Conservation (phyloP, 2,113 vertebrate genomes). For the Aplodontia rufa region DNA sequence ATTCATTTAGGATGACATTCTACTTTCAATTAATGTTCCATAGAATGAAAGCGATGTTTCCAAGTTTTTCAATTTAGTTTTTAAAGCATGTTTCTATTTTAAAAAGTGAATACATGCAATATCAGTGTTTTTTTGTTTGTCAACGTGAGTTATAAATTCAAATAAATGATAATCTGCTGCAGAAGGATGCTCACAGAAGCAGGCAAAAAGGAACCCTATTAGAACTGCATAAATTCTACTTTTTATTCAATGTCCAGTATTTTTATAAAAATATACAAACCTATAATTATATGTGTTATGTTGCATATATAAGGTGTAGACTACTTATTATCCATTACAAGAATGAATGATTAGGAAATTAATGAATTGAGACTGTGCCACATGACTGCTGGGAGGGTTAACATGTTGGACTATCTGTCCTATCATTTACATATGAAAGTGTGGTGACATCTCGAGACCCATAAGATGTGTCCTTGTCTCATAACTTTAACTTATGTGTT, state of each 20-base stretch:
- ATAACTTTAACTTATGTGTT: neutral
- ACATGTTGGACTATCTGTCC: neutral
- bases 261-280: constrained; percentile 29
- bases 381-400: neutral
- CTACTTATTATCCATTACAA: neutral
- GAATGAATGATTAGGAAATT: constrained; percentile 18
- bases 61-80: constrained; percentile 71
- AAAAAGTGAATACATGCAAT: constrained; percentile 35
- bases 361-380: neutral
- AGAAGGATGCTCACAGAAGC: constrained; percentile 48
- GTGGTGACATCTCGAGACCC: neutral
- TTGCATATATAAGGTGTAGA: neutral
- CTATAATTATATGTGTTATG: neutral
- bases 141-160: constrained; percentile 77
- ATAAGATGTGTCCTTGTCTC: neutral
- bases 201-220: constrained; percentile 46
- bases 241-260: neutral
- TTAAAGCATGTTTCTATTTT: constrained; percentile 58
- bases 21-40: constrained; percentile 72
- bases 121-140: constrained; percentile 57
- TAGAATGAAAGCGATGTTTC: constrained; percentile 46
- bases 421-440: neutral
- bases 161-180: constrained; percentile 68
- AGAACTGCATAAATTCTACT: constrained; percentile 45
- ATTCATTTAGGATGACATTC: constrained; percentile 64